Percentiles rank a stretch among this genome's conserved stretches.
Evolutionary conservation across 2,888 invertebrate genomes (phyloP).

Genomic region (Campoplex nolae): DNA sequence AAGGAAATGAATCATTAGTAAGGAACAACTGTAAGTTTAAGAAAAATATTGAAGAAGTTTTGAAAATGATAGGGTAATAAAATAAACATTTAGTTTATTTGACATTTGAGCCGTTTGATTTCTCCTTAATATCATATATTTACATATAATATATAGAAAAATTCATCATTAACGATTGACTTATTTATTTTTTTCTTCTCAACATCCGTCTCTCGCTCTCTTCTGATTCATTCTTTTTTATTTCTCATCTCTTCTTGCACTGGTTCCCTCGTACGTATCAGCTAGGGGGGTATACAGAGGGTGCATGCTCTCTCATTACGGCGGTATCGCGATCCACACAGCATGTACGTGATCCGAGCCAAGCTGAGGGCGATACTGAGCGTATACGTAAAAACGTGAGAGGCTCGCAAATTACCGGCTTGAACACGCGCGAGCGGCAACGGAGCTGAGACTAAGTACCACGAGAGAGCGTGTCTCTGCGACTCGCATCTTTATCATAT

Average conservation of each 20-base stretch:
- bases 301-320: constrained; percentile 82
- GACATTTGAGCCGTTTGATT: neutral
- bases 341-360: constrained; percentile 66
- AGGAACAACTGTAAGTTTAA: too few species aligned
- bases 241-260: constrained; percentile 34
- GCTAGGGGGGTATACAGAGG: constrained; percentile 37
- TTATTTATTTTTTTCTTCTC: neutral
- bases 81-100: neutral
- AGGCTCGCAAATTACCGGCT: constrained; percentile 80
- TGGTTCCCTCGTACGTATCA: constrained; percentile 32
- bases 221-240: neutral
- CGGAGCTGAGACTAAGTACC: constrained; percentile 67
- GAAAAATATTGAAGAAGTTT: neutral
- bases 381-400: constrained; percentile 80
- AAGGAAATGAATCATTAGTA: constrained; percentile 6
- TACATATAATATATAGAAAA: neutral
- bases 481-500: constrained; percentile 52
- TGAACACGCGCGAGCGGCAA: constrained; percentile 72
- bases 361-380: constrained; percentile 68
- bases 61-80: neutral
- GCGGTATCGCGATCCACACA: constrained; percentile 77
- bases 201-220: constrained; percentile 26
- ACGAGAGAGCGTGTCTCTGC: constrained; percentile 65
- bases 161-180: neutral
- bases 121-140: too few species aligned